Base-by-base conservation (phyloP, 2,888 invertebrate genomes). In the Drosophila anceps region DNA sequence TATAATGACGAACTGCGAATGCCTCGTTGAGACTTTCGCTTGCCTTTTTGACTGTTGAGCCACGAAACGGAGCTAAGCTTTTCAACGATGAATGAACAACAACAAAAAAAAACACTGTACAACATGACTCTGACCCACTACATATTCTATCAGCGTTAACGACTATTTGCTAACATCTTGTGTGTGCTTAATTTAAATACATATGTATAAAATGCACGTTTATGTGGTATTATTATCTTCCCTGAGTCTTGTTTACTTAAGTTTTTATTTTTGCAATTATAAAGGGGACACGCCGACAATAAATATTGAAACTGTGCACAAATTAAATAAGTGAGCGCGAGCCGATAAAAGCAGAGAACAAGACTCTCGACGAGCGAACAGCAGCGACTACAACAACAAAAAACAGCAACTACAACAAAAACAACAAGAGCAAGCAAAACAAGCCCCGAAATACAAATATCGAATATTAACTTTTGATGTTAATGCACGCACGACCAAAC, bases 231-330 rank as follows among this genome's bases (percentile, higher is more conserved):
- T 64, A 71, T 69, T 69, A 82, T 76, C 84, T 84, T 76, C 44
- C 24, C 63, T 41, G 66, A 54, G 43, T 69, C 63, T 73, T 87
- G 75, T 88, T 85, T 74, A 54, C 48, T 71, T 58, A 50, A 57
- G 51, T 54, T 59, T 54, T 59, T 37, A 48, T 73, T 63, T 71
- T 71, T 70, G 73, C 76, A 87, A 78, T 84, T 84, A 76, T 70
- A 84, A 87, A 73, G 77, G 67, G 66, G 72, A 75, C 71, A 72
- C 46, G 69, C 72, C 75, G 72, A 76, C 74, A 78, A 75, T 72
- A 88, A 86, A 84, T 86, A 88, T 84, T 84, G 70, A 80, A 80
- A 84, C 80, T 78, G 78, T 75, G 80, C 67, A 73, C 73, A 86
- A 84, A 76, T 73, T 77, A 87, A 84, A 87, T 69, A 76, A 50